These are phyloP conservation scores for Meleagris gallopavo DNA, from an alignment of 2,113 vertebrate genomes.

Conservation along the genomic window DNA sequence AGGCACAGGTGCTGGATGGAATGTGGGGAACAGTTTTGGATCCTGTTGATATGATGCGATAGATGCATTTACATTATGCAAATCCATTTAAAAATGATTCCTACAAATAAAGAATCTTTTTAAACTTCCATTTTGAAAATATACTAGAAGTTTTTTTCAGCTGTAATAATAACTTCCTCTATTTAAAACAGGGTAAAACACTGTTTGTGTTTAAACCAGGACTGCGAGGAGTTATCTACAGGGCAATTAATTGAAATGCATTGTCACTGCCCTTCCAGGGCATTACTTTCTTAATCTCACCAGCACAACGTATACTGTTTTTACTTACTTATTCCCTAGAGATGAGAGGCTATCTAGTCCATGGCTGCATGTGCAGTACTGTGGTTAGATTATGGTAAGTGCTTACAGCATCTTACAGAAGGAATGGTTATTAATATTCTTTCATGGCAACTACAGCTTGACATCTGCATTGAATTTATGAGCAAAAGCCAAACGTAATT, in stretches of 20 bases:
- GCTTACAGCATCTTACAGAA: not conserved
- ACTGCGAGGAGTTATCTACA: not conserved
- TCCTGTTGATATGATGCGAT: not conserved
- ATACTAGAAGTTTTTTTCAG: not conserved
- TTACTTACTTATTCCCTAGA: not conserved
- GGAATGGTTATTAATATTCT: not conserved
- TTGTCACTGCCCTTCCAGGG: not conserved
- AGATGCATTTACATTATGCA: not conserved
- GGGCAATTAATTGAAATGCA: not conserved
- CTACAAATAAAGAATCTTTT: not conserved
- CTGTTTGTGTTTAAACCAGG: not conserved
- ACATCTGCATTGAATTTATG: not conserved
- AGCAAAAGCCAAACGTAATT: not conserved
- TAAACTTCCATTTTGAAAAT: not conserved
- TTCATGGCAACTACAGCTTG: not conserved
- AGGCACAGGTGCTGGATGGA: not conserved
- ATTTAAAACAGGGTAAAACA: not conserved
- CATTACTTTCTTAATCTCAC: not conserved
- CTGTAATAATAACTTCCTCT: not conserved
- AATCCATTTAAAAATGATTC: not conserved
- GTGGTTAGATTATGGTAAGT: not conserved
- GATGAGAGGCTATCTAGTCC: not conserved
- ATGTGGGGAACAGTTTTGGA: not conserved
- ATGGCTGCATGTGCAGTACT: not conserved
- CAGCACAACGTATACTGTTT: not conserved